Conservation (phyloP, 2,797 vertebrate genomes). For the Triplophysa yarkandensis region DNA sequence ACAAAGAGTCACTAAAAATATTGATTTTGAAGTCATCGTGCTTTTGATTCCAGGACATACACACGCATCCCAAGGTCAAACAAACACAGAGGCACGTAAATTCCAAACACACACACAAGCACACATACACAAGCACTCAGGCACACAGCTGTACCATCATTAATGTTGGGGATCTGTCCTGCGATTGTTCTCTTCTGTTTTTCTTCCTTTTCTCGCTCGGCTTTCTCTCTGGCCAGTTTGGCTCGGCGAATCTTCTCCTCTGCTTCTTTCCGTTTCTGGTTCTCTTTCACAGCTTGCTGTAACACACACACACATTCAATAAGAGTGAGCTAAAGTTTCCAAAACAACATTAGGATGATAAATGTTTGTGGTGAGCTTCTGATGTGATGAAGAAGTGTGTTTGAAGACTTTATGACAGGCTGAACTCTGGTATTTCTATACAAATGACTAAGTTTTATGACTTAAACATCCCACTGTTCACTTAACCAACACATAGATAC, state of each 20-base stretch:
- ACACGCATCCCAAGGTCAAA: slow-evolving; percentile 20
- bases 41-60: not conserved
- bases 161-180: slow-evolving; percentile 73
- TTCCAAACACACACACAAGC: not conserved
- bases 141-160: slow-evolving; percentile 73
- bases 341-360: not conserved
- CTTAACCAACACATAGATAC: too few relatives aligned
- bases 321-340: not conserved
- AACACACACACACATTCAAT: slow-evolving; percentile 35
- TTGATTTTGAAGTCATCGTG: too few relatives aligned
- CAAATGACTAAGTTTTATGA: slow-evolving; percentile 36
- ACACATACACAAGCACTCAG: slow-evolving; percentile 33
- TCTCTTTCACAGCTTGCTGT: slow-evolving; percentile 85
- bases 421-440: not conserved
- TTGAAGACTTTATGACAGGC: not conserved
- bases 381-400: not conserved
- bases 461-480: slow-evolving; percentile 20
- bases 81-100: slow-evolving; percentile 21
- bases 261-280: slow-evolving; percentile 80
- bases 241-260: slow-evolving; percentile 84
- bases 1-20: too few relatives aligned
- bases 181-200: slow-evolving; percentile 72
- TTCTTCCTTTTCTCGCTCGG: slow-evolving; percentile 82
- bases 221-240: slow-evolving; percentile 83
- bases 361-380: not conserved